Evolutionary conservation across 2,113 vertebrate genomes (phyloP).

Genomic region (Rafetus swinhoei): DNA sequence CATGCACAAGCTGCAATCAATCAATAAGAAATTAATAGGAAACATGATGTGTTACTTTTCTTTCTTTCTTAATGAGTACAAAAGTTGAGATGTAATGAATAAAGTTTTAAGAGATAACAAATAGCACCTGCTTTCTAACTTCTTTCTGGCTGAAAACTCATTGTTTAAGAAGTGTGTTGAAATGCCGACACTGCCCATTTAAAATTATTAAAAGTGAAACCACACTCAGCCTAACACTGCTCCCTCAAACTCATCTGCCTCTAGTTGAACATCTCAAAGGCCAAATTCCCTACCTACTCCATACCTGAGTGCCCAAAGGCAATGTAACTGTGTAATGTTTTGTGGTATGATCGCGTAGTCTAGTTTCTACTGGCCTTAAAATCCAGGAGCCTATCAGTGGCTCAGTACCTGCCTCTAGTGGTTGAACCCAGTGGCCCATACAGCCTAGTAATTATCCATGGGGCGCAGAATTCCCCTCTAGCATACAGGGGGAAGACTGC

Average conservation of each 20-base stretch:
- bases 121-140: slow-evolving; percentile 6
- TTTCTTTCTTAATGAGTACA: slow-evolving; percentile 7
- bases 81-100: background rate
- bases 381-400: background rate
- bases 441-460: background rate
- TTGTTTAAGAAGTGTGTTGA: background rate
- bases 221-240: background rate
- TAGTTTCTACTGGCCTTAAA: background rate
- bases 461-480: background rate
- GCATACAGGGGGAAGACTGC: background rate
- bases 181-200: background rate
- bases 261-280: background rate
- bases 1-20: background rate
- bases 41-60: background rate
- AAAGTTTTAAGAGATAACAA: slow-evolving; percentile 3
- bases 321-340: background rate
- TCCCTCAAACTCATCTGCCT: background rate
- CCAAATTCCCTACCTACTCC: background rate
- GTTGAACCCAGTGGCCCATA: background rate
- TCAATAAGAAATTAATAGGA: slow-evolving; percentile 1
- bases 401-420: background rate
- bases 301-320: background rate
- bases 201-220: background rate
- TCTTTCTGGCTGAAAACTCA: background rate
- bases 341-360: background rate